Evolutionary conservation across 2,113 vertebrate genomes (phyloP).

Genomic region (Peromyscus maniculatus): DNA sequence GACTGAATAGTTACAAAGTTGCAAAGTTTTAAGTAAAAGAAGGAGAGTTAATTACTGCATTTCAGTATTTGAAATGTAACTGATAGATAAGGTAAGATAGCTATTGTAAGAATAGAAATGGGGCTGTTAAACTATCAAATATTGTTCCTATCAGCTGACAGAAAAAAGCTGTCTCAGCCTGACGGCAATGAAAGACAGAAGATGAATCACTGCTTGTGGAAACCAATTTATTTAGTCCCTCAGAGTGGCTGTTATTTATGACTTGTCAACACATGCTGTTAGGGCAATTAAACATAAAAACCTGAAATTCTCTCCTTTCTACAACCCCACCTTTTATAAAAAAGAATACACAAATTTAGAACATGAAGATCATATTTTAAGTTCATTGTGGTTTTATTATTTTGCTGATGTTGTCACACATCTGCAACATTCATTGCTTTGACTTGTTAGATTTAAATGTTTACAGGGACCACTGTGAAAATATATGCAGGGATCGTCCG

Average conservation of each 20-base stretch:
- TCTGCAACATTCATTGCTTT: constrained; percentile 80
- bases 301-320: constrained; percentile 79
- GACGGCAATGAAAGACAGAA: constrained; percentile 91
- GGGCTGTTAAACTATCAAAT: constrained; percentile 79
- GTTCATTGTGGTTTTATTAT: constrained; percentile 78
- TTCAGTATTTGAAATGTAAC: constrained; percentile 79
- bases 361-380: constrained; percentile 73
- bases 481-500: constrained; percentile 69
- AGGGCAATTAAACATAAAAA: constrained; percentile 93
- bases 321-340: constrained; percentile 66
- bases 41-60: constrained; percentile 68
- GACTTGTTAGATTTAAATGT: constrained; percentile 78
- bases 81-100: constrained; percentile 71
- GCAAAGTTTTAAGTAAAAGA: constrained; percentile 64
- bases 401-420: constrained; percentile 85
- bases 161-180: constrained; percentile 87
- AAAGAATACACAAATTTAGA: constrained; percentile 79
- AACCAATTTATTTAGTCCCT: constrained; percentile 95
- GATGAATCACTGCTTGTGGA: constrained; percentile 92
- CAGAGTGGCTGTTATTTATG: constrained; percentile 93
- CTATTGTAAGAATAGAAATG: constrained; percentile 69
- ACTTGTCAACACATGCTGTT: constrained; percentile 92
- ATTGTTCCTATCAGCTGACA: constrained; percentile 85
- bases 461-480: constrained; percentile 76
- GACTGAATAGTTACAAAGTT: constrained; percentile 14